phyloP scores from a whole-genome alignment of 2,888 invertebrate species.

The Geophilus truncorum region DNA sequence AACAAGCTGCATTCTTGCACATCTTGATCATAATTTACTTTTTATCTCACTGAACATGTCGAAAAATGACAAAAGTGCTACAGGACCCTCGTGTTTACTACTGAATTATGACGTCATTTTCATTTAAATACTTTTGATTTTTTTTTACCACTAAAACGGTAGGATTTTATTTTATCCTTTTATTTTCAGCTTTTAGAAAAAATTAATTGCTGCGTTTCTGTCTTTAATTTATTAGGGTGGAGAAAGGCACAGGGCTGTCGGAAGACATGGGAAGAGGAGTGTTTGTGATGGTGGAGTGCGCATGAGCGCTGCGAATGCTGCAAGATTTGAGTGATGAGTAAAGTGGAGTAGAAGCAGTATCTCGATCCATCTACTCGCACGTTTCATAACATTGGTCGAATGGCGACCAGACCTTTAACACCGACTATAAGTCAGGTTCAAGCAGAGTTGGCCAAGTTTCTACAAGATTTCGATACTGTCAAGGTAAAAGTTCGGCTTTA shows the following conservation, averaged over 20 bases:
- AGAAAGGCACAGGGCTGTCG: not conserved
- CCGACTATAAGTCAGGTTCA: conserved; percentile 18
- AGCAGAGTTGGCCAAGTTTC: conserved; percentile 18
- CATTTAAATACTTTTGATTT: not conserved
- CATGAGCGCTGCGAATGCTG: not conserved
- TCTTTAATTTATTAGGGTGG: not conserved
- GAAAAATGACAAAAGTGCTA: not conserved
- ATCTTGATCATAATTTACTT: not conserved
- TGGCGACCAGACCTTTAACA: not conserved
- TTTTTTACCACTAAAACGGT: not conserved
- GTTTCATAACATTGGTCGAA: not conserved
- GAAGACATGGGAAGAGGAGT: not conserved
- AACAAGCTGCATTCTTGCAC: not conserved
- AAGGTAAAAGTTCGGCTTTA: not conserved
- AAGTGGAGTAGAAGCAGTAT: not conserved
- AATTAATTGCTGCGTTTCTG: not conserved
- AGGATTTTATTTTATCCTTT: not conserved
- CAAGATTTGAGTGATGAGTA: conserved; percentile 1
- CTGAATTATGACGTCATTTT: not conserved
- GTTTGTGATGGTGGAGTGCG: not conserved
- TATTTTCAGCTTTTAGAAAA: not conserved
- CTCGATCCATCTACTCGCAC: not conserved
- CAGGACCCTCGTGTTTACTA: not conserved
- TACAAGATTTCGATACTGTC: conserved; percentile 9
- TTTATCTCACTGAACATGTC: not conserved